phyloP scores from a whole-genome alignment of 1,140 invertebrate genomes.

The Leptinotarsa defecta region DNA sequence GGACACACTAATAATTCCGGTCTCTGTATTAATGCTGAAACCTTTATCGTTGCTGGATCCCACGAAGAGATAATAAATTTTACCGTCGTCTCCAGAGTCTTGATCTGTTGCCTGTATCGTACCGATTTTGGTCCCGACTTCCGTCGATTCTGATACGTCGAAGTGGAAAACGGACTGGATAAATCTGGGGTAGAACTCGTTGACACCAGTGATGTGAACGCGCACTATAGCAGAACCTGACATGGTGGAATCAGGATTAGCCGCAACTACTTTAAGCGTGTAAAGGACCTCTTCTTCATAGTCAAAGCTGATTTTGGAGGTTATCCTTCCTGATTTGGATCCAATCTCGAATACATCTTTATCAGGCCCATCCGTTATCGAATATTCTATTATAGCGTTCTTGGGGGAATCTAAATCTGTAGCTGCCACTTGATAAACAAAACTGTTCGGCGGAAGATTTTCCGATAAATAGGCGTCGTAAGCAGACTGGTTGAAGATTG shows the following conservation, averaged over 20 bases:
- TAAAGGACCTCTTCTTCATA: slow-evolving; percentile 85
- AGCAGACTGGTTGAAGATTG: slow-evolving; percentile 74
- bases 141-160: slow-evolving; percentile 90
- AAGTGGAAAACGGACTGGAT: slow-evolving; percentile 90
- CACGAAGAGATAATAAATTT: slow-evolving; percentile 89
- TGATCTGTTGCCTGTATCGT: slow-evolving; percentile 87
- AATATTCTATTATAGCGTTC: slow-evolving; percentile 88
- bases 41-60: slow-evolving; percentile 92
- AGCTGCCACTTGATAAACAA: slow-evolving; percentile 78
- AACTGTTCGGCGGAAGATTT: slow-evolving; percentile 76
- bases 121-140: slow-evolving; percentile 84
- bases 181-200: slow-evolving; percentile 93
- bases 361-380: slow-evolving; percentile 77
- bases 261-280: slow-evolving; percentile 79
- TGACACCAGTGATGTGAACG: slow-evolving; percentile 85
- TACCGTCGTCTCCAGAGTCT: slow-evolving; percentile 89
- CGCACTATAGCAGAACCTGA: slow-evolving; percentile 72
- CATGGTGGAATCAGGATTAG: slow-evolving; percentile 85
- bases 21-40: slow-evolving; percentile 84
- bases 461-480: slow-evolving; percentile 84
- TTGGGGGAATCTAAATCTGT: slow-evolving; percentile 89
- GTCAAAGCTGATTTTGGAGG: slow-evolving; percentile 80
- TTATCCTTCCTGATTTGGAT: slow-evolving; percentile 75
- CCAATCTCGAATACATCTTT: slow-evolving; percentile 76
- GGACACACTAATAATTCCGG: slow-evolving; percentile 82